Base-by-base conservation (phyloP, 2,113 vertebrate species). In the human region DNA sequence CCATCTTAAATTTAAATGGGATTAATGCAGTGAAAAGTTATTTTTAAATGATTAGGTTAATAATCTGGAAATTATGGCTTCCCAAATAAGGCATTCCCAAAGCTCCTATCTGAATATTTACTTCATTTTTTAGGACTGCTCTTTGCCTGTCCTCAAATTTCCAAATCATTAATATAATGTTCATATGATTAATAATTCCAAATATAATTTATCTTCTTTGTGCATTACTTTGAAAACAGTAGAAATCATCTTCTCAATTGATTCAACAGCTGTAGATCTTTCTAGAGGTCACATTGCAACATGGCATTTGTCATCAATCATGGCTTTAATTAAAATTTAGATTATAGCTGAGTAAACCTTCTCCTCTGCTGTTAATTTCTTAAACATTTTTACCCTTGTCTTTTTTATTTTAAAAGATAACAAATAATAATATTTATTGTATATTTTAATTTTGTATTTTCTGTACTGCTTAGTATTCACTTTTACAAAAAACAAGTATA, bases 1-100 rank as follows among this genome's bases (percentile, higher is more conserved):
- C 91, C 22, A 81, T 97, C 96, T 97, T 94, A 97, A 98, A 98
- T 98, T 97, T 98, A 98, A 98, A 98, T 97, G 92, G 86, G 66
- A 98, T 98, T 98, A 98, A 98, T 98, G 93, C 95, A 97, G 90
- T 97, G 97, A 98, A 98, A 98, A 98, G 35, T 97, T 98, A n/a
- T 96, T 98, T 97, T 96, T 79, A 97, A 98, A 97, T 96, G 40
- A 97, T 98, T 98, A 98, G 40, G 43, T 98, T 99, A 98, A 98
- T 98, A 98, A 98, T 97, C 94, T 98, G 97, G 95, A 99, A 98
- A 98, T 96, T 94, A 98, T 96, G 59, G 30, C 35, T 97, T 94
- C 45, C 25, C 59, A 98, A 95, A 96, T 96, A 98, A 97, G 94
- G 30, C 6, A 12, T 72, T 68, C 45, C 9, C 90, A 35, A 35